Conservation (phyloP, 2,797 vertebrate genomes). For the Catostomus latipinnis region DNA sequence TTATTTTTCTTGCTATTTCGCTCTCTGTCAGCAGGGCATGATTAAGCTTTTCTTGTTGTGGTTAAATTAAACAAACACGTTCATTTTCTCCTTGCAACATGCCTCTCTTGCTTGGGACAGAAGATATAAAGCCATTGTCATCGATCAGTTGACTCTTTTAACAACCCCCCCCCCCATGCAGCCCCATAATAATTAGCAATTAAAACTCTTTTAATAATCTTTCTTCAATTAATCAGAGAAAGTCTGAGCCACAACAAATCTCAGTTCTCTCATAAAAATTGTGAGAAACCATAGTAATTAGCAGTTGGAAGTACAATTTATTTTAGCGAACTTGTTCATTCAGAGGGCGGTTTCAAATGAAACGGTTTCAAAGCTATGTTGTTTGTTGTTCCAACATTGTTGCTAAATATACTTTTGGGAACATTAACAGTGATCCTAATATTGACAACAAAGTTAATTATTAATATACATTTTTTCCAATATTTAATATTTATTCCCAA, state of each 20-base stretch:
- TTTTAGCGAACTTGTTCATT: no score
- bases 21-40: conserved; percentile 48
- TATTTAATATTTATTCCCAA: no score
- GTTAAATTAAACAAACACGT: conserved; percentile 56
- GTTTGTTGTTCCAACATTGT: no score
- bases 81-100: conserved; percentile 41
- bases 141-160: conserved; percentile 50
- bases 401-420: no score
- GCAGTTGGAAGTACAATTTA: conserved; percentile 9
- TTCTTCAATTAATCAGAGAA: conserved; percentile 76
- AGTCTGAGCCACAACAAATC: conserved; percentile 63
- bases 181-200: conserved; percentile 78
- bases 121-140: conserved; percentile 65
- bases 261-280: conserved; percentile 45
- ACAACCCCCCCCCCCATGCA: conserved; percentile 23
- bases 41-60: conserved; percentile 46
- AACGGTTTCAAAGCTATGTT: conserved; percentile 13
- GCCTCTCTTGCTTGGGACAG: conserved; percentile 28
- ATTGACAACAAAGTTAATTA: no score
- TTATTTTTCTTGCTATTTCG: neutral
- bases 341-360: neutral
- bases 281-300: conserved; percentile 44
- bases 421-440: no score
- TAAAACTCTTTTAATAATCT: conserved; percentile 76
- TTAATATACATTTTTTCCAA: no score